These are phyloP conservation scores for Drosophila leonis DNA, from an alignment of 2,888 invertebrate genomes.

Conservation along the genomic window DNA sequence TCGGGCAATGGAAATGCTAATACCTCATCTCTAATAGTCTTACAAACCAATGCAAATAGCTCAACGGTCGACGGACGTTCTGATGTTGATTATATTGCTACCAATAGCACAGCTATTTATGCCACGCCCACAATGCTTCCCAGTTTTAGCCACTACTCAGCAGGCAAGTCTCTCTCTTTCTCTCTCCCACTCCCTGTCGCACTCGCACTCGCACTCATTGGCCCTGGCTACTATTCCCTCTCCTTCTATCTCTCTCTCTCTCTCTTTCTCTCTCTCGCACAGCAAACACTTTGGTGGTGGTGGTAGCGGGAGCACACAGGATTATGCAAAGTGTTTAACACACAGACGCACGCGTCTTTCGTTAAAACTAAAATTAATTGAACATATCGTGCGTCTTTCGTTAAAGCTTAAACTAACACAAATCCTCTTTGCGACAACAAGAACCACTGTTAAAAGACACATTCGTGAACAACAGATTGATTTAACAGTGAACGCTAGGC, in stretches of 20 bases:
- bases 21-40: conserved; percentile 85
- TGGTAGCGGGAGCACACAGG: background rate
- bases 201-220: conserved; percentile 26
- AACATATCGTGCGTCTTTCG: background rate
- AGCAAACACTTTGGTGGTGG: background rate
- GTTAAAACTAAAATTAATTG: background rate
- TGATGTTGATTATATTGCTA: conserved; percentile 50
- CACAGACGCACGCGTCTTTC: background rate
- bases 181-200: conserved; percentile 4
- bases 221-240: background rate
- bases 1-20: conserved; percentile 36
- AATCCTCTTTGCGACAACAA: background rate
- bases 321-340: background rate
- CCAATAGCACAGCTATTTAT: conserved; percentile 67
- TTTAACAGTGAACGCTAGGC: background rate
- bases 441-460: no score
- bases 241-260: background rate
- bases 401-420: background rate
- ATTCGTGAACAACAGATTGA: no score
- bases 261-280: background rate
- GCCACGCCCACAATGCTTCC: conserved; percentile 89
- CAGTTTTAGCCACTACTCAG: conserved; percentile 89
- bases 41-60: conserved; percentile 86
- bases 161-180: conserved; percentile 86
- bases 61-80: conserved; percentile 32